These are phyloP conservation scores for Pachyseris speciosa DNA, from an alignment of 64 coral and sea anemone genomes.

Conservation along the genomic window DNA sequence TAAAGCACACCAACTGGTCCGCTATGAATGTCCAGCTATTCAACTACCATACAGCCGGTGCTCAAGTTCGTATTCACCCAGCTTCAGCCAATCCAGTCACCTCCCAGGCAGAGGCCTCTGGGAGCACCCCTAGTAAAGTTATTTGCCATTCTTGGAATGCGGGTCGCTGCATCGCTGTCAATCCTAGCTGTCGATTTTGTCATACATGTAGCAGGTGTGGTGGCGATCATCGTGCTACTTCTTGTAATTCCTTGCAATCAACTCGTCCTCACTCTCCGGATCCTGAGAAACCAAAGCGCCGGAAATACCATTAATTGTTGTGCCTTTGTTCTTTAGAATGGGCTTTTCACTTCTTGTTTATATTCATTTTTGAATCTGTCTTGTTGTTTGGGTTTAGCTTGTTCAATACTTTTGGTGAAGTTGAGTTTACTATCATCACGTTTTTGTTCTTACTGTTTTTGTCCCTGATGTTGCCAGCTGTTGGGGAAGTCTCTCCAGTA, in stretches of 20 bases:
- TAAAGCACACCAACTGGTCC: not conserved
- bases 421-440: no score
- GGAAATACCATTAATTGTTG: not conserved
- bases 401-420: no score
- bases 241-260: not conserved
- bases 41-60: no score
- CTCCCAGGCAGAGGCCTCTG: not conserved
- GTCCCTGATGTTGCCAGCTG: not conserved
- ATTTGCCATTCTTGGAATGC: not conserved
- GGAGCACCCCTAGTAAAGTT: not conserved
- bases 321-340: not conserved
- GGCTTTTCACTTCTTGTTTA: not conserved
- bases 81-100: not conserved
- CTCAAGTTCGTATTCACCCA: no score
- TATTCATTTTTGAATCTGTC: not conserved
- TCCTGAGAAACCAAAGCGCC: not conserved
- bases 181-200: not conserved
- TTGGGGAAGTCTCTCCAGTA: no score
- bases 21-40: not conserved
- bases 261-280: not conserved
- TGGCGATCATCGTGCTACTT: not conserved
- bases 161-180: not conserved
- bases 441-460: not conserved
- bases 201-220: no score
- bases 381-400: not conserved